Evolutionary conservation across 2,797 vertebrate species (phyloP).

Genomic region (Lophius americanus): DNA sequence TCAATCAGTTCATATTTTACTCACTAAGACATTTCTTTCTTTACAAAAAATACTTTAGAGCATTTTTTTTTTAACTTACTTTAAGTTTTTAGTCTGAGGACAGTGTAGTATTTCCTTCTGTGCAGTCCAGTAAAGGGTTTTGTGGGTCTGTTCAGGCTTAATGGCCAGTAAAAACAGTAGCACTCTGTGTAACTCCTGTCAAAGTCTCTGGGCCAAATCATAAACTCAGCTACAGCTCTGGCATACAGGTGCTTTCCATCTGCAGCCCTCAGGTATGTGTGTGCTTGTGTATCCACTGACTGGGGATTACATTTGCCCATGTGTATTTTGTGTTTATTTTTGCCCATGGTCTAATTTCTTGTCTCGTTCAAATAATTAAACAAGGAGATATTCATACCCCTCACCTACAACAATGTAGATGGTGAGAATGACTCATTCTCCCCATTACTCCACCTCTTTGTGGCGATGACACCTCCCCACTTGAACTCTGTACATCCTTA

Average conservation of each 20-base stretch:
- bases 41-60: too few species aligned
- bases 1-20: too few species aligned
- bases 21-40: too few species aligned
- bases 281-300: conserved; percentile 5
- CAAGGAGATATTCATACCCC: conserved; percentile 12
- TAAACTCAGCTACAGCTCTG: conserved; percentile 54
- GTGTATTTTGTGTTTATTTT: conserved; percentile 8
- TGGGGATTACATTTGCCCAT: not conserved
- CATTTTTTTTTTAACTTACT: too few species aligned
- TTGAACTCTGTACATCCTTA: conserved; percentile 39
- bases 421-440: conserved; percentile 45
- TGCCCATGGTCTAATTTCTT: conserved; percentile 3
- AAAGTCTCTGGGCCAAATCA: conserved; percentile 49
- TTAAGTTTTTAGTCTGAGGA: too few species aligned
- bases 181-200: conserved; percentile 43
- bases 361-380: too few species aligned
- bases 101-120: conserved; percentile 26
- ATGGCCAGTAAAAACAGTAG: conserved; percentile 59
- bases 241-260: conserved; percentile 50
- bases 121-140: conserved; percentile 44
- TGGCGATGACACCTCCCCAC: conserved; percentile 36
- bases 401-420: conserved; percentile 35
- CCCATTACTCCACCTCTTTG: conserved; percentile 30
- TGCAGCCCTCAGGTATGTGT: conserved; percentile 29
- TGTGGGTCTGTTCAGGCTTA: conserved; percentile 54